These are phyloP conservation scores for Rhabdomys dilectus DNA, from an alignment of 2,113 vertebrate species.

Conservation along the genomic window DNA sequence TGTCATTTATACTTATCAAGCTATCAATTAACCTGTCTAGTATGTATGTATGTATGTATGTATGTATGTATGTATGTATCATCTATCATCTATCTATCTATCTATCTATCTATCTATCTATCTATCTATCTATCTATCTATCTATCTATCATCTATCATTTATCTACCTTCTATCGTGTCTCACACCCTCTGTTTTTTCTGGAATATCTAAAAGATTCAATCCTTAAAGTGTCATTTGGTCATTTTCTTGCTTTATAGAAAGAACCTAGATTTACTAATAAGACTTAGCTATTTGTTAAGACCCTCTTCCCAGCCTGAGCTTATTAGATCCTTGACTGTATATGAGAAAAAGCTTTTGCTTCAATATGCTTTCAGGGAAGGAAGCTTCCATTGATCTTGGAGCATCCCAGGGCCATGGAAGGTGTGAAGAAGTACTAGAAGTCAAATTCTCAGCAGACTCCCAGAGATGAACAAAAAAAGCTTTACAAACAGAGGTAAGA, in stretches of 20 bases:
- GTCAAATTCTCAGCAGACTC: not conserved
- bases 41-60: too few relatives aligned
- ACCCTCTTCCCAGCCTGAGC: not conserved
- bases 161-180: not conserved
- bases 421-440: not conserved
- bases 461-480: fast-evolving
- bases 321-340: not conserved
- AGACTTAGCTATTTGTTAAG: not conserved
- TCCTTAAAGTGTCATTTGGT: not conserved
- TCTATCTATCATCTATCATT: not conserved
- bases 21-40: not conserved
- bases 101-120: too few relatives aligned
- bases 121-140: not conserved
- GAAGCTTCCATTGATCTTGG: not conserved
- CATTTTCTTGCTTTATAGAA: not conserved
- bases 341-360: not conserved
- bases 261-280: not conserved
- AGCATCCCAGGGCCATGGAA: not conserved
- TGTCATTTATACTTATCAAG: not conserved
- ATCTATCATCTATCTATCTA: too few relatives aligned
- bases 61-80: too few relatives aligned
- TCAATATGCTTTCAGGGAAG: not conserved
- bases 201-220: not conserved
- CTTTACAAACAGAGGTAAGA: not conserved
- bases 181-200: not conserved